Evolutionary conservation across 53 echinoderm and acorn worm species (phyloP).

Genomic region (Mesocentrotus franciscanus): DNA sequence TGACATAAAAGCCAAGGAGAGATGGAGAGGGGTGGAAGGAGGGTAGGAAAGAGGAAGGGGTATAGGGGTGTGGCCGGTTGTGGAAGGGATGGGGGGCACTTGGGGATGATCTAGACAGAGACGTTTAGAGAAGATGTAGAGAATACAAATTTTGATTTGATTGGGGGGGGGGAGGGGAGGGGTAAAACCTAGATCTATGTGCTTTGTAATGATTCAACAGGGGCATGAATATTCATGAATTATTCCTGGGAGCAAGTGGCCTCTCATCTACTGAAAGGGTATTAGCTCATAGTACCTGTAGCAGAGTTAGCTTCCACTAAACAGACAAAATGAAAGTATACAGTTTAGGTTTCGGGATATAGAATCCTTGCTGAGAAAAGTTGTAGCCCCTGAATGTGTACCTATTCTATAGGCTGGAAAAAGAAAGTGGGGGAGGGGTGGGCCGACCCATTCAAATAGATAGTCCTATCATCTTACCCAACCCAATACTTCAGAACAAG

Average conservation of each 20-base stretch:
- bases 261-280: too few relatives aligned
- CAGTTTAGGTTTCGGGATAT: not conserved
- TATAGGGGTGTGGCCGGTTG: not conserved
- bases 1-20: not conserved
- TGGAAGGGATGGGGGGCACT: not conserved
- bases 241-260: too few relatives aligned
- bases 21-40: not conserved
- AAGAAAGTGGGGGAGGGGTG: not conserved
- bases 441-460: not conserved
- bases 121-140: too few relatives aligned
- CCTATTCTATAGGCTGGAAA: not conserved
- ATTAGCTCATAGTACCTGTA: too few relatives aligned
- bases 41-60: not conserved
- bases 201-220: too few relatives aligned
- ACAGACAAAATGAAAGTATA: not conserved
- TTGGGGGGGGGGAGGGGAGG: not conserved
- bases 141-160: too few relatives aligned
- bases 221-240: too few relatives aligned
- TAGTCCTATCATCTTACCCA: not conserved
- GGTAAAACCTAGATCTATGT: not conserved
- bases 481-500: not conserved
- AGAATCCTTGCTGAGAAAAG: not conserved
- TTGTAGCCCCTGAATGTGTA: too few relatives aligned
- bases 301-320: not conserved
- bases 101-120: too few relatives aligned